Percentiles rank a stretch among this genome's conserved stretches.
Conservation (phyloP, 2,888 invertebrate species). For the Campoletis raptor region DNA sequence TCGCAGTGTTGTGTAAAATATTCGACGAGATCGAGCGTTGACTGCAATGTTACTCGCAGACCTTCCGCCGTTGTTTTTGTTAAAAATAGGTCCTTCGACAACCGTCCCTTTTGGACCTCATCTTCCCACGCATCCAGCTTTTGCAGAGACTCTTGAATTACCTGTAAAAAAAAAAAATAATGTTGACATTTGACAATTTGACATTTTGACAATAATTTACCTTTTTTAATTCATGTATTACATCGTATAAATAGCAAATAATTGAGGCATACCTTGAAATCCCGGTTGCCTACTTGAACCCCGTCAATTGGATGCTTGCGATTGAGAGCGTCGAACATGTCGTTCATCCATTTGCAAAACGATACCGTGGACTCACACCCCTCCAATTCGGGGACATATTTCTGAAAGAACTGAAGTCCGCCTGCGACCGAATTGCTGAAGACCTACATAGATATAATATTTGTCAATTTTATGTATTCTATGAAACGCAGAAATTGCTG, state of each 20-base stretch:
- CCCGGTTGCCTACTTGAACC: not conserved
- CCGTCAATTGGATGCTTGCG: not conserved
- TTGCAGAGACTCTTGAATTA: not conserved
- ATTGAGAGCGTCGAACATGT: conserved; percentile 1
- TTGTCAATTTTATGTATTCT: not conserved
- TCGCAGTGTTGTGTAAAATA: not conserved
- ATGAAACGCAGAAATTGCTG: not conserved
- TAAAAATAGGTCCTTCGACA: not conserved
- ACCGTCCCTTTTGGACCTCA: not conserved
- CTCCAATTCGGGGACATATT: not conserved
- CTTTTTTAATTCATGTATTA: no score
- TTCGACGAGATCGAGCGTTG: not conserved
- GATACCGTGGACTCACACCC: not conserved
- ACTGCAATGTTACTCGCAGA: not conserved
- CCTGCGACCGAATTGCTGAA: not conserved
- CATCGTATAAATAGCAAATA: no score
- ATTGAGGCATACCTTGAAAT: not conserved
- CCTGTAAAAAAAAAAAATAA: no score
- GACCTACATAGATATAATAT: not conserved
- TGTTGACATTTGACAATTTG: no score
- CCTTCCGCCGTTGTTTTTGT: not conserved
- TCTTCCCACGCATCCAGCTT: not conserved
- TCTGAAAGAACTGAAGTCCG: not conserved
- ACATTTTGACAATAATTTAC: no score
- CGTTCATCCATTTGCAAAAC: no score